These are phyloP conservation scores for Tenthredo mesomela DNA, from an alignment of 2,888 invertebrate genomes.

Conservation along the genomic window DNA sequence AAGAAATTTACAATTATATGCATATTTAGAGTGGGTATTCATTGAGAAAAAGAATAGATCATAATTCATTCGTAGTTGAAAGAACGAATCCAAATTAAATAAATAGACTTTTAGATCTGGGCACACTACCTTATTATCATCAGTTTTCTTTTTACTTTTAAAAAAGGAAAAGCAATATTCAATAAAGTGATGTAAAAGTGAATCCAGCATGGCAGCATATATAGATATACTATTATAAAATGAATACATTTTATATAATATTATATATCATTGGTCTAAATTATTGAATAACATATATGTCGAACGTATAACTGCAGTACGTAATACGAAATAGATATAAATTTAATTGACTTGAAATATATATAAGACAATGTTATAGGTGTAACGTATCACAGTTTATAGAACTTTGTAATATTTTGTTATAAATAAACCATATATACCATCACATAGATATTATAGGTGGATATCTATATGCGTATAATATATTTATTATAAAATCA, in stretches of 20 bases:
- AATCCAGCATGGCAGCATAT: neutral
- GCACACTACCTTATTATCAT: neutral
- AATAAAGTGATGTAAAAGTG: neutral
- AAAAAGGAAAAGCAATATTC: neutral
- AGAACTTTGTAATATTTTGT: slow-evolving; percentile 50
- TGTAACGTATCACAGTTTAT: slow-evolving; percentile 1
- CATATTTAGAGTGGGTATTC: neutral
- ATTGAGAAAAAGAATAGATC: slow-evolving; percentile 3
- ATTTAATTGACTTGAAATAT: neutral
- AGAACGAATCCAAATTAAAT: neutral
- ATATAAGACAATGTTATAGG: neutral
- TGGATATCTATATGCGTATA: neutral
- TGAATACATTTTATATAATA: neutral
- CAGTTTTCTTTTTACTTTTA: neutral
- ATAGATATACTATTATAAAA: neutral
- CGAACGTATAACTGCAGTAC: neutral
- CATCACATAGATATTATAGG: neutral
- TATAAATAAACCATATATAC: slow-evolving; percentile 46
- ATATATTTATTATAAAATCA: neutral
- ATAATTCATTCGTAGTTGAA: neutral
- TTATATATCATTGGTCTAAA: neutral
- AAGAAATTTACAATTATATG: neutral
- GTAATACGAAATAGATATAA: neutral
- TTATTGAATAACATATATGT: neutral
- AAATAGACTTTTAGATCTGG: neutral